phyloP scores from a whole-genome alignment of 2,888 invertebrate genomes.

The Aphodius granarius region DNA sequence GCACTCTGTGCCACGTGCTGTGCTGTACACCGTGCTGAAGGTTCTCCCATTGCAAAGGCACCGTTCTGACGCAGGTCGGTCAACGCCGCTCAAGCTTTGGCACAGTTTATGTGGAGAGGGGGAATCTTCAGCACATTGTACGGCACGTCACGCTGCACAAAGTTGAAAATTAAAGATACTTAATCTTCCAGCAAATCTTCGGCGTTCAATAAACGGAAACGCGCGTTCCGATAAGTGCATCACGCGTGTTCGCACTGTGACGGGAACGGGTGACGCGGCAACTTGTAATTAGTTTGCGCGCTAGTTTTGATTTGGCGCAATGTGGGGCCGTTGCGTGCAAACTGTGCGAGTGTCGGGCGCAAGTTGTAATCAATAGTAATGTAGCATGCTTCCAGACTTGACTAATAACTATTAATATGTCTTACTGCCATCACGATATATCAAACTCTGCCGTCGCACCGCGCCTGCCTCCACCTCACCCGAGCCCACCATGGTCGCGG shows the following conservation, averaged over 20 bases:
- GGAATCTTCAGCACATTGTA: no score
- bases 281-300: slow-evolving; percentile 45
- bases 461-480: not conserved
- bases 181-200: no score
- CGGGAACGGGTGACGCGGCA: slow-evolving; percentile 21
- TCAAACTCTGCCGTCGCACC: slow-evolving; percentile 44
- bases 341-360: slow-evolving; percentile 38
- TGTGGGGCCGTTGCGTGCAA: slow-evolving; percentile 47
- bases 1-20: no score
- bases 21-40: no score
- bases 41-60: no score
- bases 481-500: not conserved
- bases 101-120: no score
- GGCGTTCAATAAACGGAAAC: no score
- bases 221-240: slow-evolving; percentile 19
- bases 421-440: slow-evolving; percentile 52
- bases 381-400: slow-evolving; percentile 51
- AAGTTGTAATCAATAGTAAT: slow-evolving; percentile 51
- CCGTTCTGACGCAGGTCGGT: no score
- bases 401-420: slow-evolving; percentile 55
- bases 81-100: no score
- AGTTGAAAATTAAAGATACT: no score
- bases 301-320: slow-evolving; percentile 49
- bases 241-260: slow-evolving; percentile 25
- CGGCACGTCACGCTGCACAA: no score